Conservation (phyloP, 37 sponge, comb jelly and placozoan species). For the Haliclona indistincta region DNA sequence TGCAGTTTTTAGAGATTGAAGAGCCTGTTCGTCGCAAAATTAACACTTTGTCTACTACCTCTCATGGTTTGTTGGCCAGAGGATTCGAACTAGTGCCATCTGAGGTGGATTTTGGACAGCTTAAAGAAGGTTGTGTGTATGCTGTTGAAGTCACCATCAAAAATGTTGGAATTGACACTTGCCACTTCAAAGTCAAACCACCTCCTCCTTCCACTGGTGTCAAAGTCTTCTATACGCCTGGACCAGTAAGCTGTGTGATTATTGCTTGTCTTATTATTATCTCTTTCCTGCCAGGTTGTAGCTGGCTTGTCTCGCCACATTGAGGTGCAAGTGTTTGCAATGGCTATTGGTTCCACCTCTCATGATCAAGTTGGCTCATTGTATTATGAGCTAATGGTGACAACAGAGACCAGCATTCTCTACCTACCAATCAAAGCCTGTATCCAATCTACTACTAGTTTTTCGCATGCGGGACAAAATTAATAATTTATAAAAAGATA, state of each 20-base stretch:
- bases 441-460: constrained; percentile 48
- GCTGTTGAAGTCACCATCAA: constrained; percentile 51
- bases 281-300: constrained; percentile 77
- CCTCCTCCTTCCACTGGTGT: constrained; percentile 88
- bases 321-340: constrained; percentile 79
- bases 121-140: constrained; percentile 79
- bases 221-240: constrained; percentile 69
- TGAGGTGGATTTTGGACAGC: constrained; percentile 82
- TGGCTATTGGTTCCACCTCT: constrained; percentile 80
- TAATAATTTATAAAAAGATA: background rate
- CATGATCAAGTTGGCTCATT: constrained; percentile 51
- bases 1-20: constrained; percentile 53
- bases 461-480: background rate
- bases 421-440: constrained; percentile 84
- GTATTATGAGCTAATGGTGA: constrained; percentile 65
- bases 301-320: constrained; percentile 84
- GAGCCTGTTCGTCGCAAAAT: constrained; percentile 81
- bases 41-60: constrained; percentile 55
- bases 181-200: constrained; percentile 87
- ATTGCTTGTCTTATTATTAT: background rate
- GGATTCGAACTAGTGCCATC: constrained; percentile 76
- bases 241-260: constrained; percentile 77
- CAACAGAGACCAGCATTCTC: constrained; percentile 73
- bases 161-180: constrained; percentile 81
- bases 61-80: constrained; percentile 25